Evolutionary conservation across 2,113 vertebrate species (phyloP), one percentile per base, ranked within the genome.

Genomic region (Genyomyrus donnyi): DNA sequence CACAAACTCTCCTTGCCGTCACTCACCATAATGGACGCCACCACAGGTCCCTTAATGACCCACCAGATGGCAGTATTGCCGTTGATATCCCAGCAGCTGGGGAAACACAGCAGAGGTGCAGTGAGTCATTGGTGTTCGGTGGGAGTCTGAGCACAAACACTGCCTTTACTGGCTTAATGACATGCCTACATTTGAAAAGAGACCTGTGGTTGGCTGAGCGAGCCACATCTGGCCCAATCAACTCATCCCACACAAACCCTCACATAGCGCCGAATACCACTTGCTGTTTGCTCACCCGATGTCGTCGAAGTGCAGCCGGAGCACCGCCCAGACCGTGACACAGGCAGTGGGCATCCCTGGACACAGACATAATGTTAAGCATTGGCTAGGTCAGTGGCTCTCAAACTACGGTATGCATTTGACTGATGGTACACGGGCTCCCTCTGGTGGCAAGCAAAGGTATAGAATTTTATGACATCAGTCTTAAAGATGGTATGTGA

Each of bases 1-100:
- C 80, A n/a, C 21, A 46, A 27, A 31, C 62, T 11, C 11, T 11
- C 19, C 7, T 11, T n/a, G n/a, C 19, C 0, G 5, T 87, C 0
- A 35, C 96, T 95, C 95, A 99, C 98, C 98, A 99, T 99, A 87
- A 99, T 99, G 0, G 98, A 99, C 6, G 97, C 97, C 56, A 99
- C 96, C 52, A 99, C 98, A 0, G 98, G 98, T 88, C 98, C 98
- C 92, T 99, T 99, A 93, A 99, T 99, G 89, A 99, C 98, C 98
- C 98, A 99, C 98, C 98, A 99, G 95, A 99, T 96, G 94, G 97
- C 98, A 31, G 98, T 98, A 94, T 97, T 96, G 92, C 98, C 97
- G 91, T 99, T 99, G 91, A 97, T 99, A 90, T 99, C 98, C 98
- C 98, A 99, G 94, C 98, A 99, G 92, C 98, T 99, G 92, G 39